Evolutionary conservation across 2,113 vertebrate species (phyloP).

Genomic region (Cephalopterus ornatus): DNA sequence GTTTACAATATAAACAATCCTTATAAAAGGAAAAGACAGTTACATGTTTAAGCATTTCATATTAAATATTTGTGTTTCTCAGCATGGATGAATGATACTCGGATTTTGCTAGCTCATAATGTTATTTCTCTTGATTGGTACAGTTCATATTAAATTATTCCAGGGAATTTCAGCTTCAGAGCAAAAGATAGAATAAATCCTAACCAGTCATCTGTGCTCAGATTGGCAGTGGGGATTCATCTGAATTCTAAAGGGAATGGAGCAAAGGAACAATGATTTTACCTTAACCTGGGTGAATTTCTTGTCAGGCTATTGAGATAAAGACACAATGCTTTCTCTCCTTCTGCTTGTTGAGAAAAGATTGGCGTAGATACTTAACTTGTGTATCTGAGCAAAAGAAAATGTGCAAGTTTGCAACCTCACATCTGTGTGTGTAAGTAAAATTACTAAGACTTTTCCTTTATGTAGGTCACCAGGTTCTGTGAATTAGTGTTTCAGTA

Average conservation of each 20-base stretch:
- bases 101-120: not conserved
- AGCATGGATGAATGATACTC: not conserved
- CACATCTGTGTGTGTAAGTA: not conserved
- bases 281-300: not conserved
- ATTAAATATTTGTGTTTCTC: not conserved
- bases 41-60: not conserved
- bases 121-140: not conserved
- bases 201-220: not conserved
- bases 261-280: not conserved
- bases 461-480: not conserved
- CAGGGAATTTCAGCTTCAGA: not conserved
- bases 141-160: not conserved
- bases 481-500: not conserved
- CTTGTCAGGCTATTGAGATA: not conserved
- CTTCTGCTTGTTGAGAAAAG: not conserved
- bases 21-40: not conserved
- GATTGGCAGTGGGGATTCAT: not conserved
- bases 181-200: not conserved
- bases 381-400: not conserved
- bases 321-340: not conserved
- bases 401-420: not conserved
- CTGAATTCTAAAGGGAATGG: not conserved
- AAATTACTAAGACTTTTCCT: not conserved
- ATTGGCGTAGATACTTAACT: not conserved
- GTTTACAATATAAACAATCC: no score